Evolutionary conservation across 2,888 invertebrate species (phyloP), one percentile per base, ranked within the genome.

Genomic region (Lithophane socia): DNA sequence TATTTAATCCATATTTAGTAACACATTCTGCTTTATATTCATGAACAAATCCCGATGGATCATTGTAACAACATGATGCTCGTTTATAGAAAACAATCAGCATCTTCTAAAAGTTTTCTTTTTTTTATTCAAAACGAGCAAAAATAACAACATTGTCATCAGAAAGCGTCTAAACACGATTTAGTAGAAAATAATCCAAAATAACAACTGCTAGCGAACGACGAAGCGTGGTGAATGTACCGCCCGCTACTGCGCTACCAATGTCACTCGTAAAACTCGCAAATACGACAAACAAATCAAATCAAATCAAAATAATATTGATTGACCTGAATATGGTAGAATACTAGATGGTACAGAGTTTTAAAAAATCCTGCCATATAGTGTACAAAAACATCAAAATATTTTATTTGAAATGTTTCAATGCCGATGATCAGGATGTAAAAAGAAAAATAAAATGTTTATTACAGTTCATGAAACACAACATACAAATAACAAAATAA

Each of bases 171-270:
- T 79, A 73, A 87, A 80, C 75, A 84, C 81, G 68, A 82, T 84
- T 83, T 83, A 82, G 81, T 80, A 69, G 77, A 81, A 83, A 80
- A 84, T 82, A 82, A 84, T 78, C 83, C 77, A 80, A 87, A 84
- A 84, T 86, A 86, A 81, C 58, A 29, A 85, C 78, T 65, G 65
- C 68, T 77, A 63, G 73, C 79, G 75, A 67, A 82, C 78, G 87
- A 88, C 88, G 85, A 87, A 87, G 87, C 89, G 89, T 92, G 90
- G 91, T 91, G 91, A 92, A 92, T 92, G 92, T 91, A 91, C 66
- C 49, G 24, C 86, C 78, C 72, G 83, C 79, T 75, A 61, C 63
- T 49, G 74, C 13, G 56, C 64, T 92, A 93, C 91, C 77, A 88
- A 73, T 60, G 67, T n/a, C 52, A 67, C 52, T 67, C 21, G 13